Evolutionary conservation across 2,888 invertebrate species (phyloP).

Genomic region (Nymphalis urticae): DNA sequence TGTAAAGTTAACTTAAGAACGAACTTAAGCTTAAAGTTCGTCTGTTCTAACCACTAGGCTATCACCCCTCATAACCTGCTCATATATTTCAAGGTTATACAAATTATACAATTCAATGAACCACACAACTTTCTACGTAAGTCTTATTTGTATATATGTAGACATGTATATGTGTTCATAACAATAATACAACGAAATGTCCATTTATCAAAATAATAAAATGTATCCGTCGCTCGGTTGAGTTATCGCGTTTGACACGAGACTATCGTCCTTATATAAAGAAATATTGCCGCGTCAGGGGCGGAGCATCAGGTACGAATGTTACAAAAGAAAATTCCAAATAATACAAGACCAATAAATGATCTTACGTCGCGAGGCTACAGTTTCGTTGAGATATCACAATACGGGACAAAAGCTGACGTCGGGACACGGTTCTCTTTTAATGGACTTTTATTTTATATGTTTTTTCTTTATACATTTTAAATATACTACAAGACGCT

Average conservation of each 20-base stretch:
- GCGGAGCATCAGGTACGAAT: not conserved
- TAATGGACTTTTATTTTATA: not conserved
- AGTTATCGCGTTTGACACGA: not conserved
- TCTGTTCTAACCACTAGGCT: no score
- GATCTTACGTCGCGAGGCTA: not conserved
- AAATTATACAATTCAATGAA: no score
- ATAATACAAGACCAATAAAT: not conserved
- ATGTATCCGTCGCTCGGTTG: not conserved
- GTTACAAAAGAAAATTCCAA: not conserved
- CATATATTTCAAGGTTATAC: no score
- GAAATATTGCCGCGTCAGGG: conserved; percentile 4
- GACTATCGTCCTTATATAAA: not conserved
- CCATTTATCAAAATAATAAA: not conserved
- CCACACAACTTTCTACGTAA: no score
- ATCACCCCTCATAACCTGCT: no score
- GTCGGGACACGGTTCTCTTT: not conserved
- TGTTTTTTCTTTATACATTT: not conserved
- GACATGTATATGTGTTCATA: not conserved
- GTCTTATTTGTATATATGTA: no score
- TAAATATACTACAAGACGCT: no score
- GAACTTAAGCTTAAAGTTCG: no score
- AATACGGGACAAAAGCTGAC: not conserved
- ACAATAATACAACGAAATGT: not conserved
- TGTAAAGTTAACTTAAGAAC: no score
- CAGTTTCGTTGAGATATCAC: not conserved